Evolutionary conservation across 2,888 invertebrate genomes (phyloP), one percentile per base, ranked within the genome.

Genomic region (Bruchidius siliquastri): DNA sequence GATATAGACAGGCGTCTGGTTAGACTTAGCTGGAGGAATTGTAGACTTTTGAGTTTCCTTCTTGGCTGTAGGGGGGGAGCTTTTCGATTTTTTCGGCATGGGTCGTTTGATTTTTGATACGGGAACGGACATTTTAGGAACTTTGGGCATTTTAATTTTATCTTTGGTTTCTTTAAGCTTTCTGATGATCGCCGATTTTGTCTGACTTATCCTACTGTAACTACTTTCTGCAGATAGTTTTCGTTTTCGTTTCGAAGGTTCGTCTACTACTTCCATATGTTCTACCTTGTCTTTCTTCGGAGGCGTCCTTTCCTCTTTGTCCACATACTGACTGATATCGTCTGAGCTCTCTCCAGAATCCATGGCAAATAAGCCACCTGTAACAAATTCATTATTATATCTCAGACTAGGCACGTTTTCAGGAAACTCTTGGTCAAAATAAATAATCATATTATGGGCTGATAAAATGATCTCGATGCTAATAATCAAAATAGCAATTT

Each of bases 271-370:
- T 22, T 70, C 72, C 32, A 74, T 69, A 3, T 66, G 32, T 71
- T 73, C 72, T 68, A 67, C 30, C 8, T 67, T 66, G 20, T 67
- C 66, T 20, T 67, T 69, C 21, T 70, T 70, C 70, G 21, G 72
- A 20, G 76, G 68, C 20, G 71, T 20, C 13, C 74, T 75, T 66
- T 85, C 84, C 67, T 86, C 87, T 78, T 84, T 86, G 73, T 87
- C 87, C 74, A 87, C 79, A 80, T 86, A 86, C 78, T 87, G 86
- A 75, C 86, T 86, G 22, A 86, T 83, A 74, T 86, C 85, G 73
- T 86, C 86, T 0, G 85, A 86, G 79, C 85, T 85, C 72, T 85
- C 86, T 21, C 83, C 83, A 3, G 85, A 84, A 77, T 85, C 85
- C 6, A 81, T 72, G 22, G 76, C 77, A 74, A 76, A 71, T 20